Base-by-base conservation (phyloP, 1,140 invertebrate species). In the Papilio machaon region DNA sequence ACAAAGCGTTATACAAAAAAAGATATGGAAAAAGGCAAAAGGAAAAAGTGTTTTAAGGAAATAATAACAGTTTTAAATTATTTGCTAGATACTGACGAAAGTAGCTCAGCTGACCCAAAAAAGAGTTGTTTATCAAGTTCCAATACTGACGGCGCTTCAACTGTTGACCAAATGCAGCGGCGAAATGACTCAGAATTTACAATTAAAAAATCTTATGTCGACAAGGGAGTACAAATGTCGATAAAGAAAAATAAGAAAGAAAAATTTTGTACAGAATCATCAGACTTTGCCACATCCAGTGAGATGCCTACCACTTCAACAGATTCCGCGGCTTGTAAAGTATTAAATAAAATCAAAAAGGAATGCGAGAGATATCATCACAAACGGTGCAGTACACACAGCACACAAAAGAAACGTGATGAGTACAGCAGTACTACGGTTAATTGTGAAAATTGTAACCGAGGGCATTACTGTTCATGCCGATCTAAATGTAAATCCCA, bases 361-460 rank as follows among this genome's bases (percentile, higher is more conserved):
- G 91, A 94, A 89, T 93, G 91, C 52, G 92, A 94, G 73, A 93
- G 89, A 82, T 94, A 91, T 82, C 89, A 92, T 38, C 90, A 93
- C 74, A 93, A 87, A 80, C 87, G 89, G 9, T 93, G 91, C 58
- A 92, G 90, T 77, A 84, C 80, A 46, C 83, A 90, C 6, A 82
- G 79, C 70, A 80, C 75, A 52, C 74, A 54, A 0, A 91, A 87
- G 67, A 90, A 86, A 73, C 91, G 88, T 74, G 89, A 93, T 23
- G 81, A 76, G 9, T 91, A 91, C 1, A 94, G 90, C 52, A 93
- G 87, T 78, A 92, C 92, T 11, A 90, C 92, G 2, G 81, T 89
- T 4, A 92, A 88, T 81, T 92, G 91, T 78, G 85, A 91, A 19
- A 85, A 89, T 67, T 93, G 91, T 79, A 89, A 86, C 19, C 85